A percentile compares a stretch with the other conserved stretches of the same genome.
These are phyloP conservation scores for Darevskia mixta DNA, from an alignment of 2,797 vertebrate species.

Conservation along the genomic window DNA sequence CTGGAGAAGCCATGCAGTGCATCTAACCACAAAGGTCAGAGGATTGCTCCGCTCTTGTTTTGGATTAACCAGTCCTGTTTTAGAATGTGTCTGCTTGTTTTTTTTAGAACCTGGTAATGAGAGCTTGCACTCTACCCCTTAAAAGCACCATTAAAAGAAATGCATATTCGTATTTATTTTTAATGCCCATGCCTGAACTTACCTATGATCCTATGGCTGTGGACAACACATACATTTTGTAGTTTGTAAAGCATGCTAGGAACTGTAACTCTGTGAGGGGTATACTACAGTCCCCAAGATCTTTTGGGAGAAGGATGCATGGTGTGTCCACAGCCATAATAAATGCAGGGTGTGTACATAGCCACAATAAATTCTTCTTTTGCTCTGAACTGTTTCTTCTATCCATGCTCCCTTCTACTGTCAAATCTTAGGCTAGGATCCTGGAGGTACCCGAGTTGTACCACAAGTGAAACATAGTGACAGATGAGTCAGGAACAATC, in stretches of 20 bases:
- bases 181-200: neutral
- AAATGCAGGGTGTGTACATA: too few species aligned
- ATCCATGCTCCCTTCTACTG: neutral
- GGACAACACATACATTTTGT: too few species aligned
- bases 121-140: neutral
- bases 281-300: neutral
- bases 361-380: neutral
- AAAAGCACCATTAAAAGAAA: neutral
- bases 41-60: neutral
- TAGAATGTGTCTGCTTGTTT: neutral
- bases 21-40: neutral
- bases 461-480: neutral
- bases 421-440: neutral
- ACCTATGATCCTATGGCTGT: too few species aligned
- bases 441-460: neutral
- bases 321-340: too few species aligned
- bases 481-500: neutral
- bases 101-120: neutral
- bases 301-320: neutral
- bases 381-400: neutral
- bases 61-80: neutral
- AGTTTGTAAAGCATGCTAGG: too few species aligned
- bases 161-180: neutral
- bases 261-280: neutral
- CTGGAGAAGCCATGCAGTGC: neutral